Conservation (phyloP, 2,888 invertebrate genomes). For the Hirtodrosophila trivittata region DNA sequence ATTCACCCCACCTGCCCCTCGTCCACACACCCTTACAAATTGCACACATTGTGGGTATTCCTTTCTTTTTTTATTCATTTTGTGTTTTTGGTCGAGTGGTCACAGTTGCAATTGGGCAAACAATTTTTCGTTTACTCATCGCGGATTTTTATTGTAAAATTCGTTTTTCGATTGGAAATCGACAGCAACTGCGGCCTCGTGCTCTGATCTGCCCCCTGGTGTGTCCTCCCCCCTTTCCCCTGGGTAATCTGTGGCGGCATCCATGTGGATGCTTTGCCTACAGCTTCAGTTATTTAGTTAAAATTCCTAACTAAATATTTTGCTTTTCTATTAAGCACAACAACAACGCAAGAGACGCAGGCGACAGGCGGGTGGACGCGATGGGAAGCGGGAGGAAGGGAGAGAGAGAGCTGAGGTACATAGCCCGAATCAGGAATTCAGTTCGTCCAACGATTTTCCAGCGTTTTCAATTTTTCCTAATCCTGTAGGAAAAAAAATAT, state of each 20-base stretch:
- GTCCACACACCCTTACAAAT: neutral
- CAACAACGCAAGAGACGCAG: conserved; percentile 6
- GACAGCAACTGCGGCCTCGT: neutral
- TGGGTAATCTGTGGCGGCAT: conserved; percentile 11
- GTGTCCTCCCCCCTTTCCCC: neutral
- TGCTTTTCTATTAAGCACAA: conserved; percentile 54
- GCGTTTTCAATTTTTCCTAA: conserved; percentile 66
- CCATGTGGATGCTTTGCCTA: conserved; percentile 10
- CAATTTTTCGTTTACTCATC: conserved; percentile 26
- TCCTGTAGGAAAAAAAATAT: conserved; percentile 34
- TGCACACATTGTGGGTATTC: neutral
- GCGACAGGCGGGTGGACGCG: too few species aligned
- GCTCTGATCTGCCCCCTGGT: neutral
- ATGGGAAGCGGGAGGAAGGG: neutral
- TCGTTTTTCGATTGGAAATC: conserved; percentile 23
- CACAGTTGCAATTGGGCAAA: conserved; percentile 45
- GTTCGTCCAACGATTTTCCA: conserved; percentile 20
- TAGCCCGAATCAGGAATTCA: neutral
- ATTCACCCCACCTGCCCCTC: neutral
- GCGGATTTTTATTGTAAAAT: conserved; percentile 48
- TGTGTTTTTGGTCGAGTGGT: conserved; percentile 5
- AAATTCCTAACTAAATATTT: conserved; percentile 68
- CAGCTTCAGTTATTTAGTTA: conserved; percentile 40
- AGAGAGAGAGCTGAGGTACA: neutral
- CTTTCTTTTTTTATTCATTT: conserved; percentile 1